A percentile compares a stretch with the other conserved stretches of the same genome.
These are phyloP conservation scores for Drosophila falleni DNA, from an alignment of 2,888 invertebrate species.

Conservation along the genomic window DNA sequence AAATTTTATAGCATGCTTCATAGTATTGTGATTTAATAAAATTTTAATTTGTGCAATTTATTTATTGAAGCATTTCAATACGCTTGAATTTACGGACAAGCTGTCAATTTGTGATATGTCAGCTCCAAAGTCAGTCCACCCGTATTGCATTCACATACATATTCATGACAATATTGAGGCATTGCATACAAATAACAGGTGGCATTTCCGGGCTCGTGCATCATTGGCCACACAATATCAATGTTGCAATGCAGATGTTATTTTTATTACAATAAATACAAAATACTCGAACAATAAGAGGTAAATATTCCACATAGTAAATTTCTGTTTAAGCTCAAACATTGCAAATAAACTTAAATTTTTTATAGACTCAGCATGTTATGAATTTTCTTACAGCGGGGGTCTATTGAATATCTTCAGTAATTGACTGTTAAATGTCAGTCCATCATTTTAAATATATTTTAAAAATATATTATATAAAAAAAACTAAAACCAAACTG, in stretches of 20 bases:
- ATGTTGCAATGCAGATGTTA: conserved; percentile 37
- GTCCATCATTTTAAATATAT: no score
- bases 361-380: background rate
- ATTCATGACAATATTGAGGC: conserved; percentile 46
- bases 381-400: background rate
- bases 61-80: conserved; percentile 70
- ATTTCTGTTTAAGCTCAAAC: conserved; percentile 16
- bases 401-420: background rate
- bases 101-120: conserved; percentile 52
- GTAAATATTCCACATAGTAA: conserved; percentile 41
- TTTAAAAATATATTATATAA: no score
- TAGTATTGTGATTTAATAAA: conserved; percentile 2
- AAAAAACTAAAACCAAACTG: no score
- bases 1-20: background rate
- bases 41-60: conserved; percentile 33
- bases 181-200: conserved; percentile 68
- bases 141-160: conserved; percentile 20
- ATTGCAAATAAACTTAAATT: conserved; percentile 6
- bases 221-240: conserved; percentile 41
- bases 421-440: background rate
- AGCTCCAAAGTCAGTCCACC: conserved; percentile 3
- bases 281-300: conserved; percentile 38
- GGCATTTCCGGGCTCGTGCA: conserved; percentile 63
- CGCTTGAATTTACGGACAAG: conserved; percentile 61
- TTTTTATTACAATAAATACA: conserved; percentile 32